phyloP scores from a whole-genome alignment of 2,888 invertebrate genomes.

The Crematogaster levior region DNA sequence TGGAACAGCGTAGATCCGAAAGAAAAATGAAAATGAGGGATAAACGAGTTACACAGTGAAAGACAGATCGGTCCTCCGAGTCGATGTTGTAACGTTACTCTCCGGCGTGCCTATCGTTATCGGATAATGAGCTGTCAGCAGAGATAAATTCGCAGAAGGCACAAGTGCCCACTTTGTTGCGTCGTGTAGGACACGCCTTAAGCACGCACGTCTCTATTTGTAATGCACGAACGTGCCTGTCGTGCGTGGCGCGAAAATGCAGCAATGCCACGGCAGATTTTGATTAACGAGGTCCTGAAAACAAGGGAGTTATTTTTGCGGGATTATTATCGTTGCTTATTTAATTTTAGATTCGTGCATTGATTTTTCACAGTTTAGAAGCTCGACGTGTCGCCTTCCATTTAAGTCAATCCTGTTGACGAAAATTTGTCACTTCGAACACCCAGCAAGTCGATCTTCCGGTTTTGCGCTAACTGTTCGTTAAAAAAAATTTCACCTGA shows the following conservation, averaged over 20 bases:
- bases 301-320: background rate
- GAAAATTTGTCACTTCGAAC: background rate
- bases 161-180: constrained; percentile 66
- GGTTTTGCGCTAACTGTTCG: background rate
- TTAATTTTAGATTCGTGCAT: background rate
- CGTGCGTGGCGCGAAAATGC: constrained; percentile 7
- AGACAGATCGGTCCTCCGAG: constrained; percentile 43
- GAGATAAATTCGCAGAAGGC: constrained; percentile 70
- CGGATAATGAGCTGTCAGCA: constrained; percentile 74
- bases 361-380: background rate
- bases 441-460: background rate
- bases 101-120: constrained; percentile 63
- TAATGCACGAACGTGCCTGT: constrained; percentile 39
- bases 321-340: background rate
- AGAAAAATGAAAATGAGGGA: constrained; percentile 31
- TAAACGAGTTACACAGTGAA: constrained; percentile 6
- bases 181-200: constrained; percentile 58
- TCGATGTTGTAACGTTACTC: constrained; percentile 58
- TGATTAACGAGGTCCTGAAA: background rate
- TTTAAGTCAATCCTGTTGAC: background rate
- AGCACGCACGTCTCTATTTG: constrained; percentile 60
- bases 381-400: too few species aligned
- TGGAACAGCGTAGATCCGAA: background rate
- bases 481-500: background rate
- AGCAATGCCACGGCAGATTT: constrained; percentile 5